Base-by-base conservation (phyloP, 1,140 invertebrate genomes). In the Pogonomyrmex californicus region DNA sequence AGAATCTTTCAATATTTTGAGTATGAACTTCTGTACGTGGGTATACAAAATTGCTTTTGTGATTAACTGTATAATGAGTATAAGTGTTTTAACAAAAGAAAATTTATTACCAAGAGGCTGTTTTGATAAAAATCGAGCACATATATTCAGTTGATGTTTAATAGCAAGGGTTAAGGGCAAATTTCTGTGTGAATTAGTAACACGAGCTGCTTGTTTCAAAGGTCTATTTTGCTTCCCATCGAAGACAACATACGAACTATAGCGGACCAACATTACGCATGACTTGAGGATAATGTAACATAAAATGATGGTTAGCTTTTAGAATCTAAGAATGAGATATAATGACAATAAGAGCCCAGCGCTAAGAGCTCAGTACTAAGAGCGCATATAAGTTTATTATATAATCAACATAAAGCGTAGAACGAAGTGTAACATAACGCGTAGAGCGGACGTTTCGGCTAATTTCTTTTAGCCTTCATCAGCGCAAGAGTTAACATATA, bases 271-370 rank as follows among this genome's bases (percentile, higher is more conserved):
- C 38, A 41, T 38, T 66, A 66, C 38, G 38, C 63, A 66, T 66
- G 38, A 66, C 9, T 44, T 66, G 17, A 66, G 63, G 63, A 44
- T 66, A 66, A 41, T 65, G 63, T 7, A 65, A 17, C 63, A 65
- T 65, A 38, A 41, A 65, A 65, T 65, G 63, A 65, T 66, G 63
- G 6, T 66, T 66, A 23, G 63, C 38, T 38, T 66, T 66, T 38
- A 66, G n/a, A n/a, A 38, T 66, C 36, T 23, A 23, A 23, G 23
- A 23, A 23, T 23, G 23, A 23, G 23, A 23, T 23, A 23, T 23
- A 23, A 23, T 23, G 23, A 0, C 23, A 23, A 23, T 23, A 23
- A 23, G 23, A 23, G 23, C 23, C 23, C 23, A 23, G 23, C 23
- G 23, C 23, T 23, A 23, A 23, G 23, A 23, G 23, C 23, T 0